Evolutionary conservation across 2,888 invertebrate genomes (phyloP).

Genomic region (Hypomecis atomaria): DNA sequence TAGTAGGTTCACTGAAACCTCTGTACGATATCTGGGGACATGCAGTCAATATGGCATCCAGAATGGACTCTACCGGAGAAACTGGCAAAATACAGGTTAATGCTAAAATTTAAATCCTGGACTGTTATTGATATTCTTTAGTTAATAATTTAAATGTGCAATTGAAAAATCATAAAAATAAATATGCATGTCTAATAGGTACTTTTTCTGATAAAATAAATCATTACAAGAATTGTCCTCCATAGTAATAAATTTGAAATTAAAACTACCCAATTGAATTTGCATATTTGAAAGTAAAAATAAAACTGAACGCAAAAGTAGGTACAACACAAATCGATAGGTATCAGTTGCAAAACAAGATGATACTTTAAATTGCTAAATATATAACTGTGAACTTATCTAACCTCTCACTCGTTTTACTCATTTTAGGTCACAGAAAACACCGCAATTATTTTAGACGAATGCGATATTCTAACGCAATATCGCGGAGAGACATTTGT

Average conservation of each 20-base stretch:
- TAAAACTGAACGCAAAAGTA: neutral
- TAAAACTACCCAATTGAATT: too few species aligned
- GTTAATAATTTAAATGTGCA: too few species aligned
- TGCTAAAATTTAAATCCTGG: neutral
- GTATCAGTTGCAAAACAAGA: too few species aligned
- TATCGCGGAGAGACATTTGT: conserved; percentile 89
- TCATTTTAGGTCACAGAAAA: conserved; percentile 86
- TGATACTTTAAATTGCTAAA: too few species aligned
- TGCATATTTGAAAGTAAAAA: neutral
- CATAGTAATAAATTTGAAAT: too few species aligned
- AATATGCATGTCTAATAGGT: too few species aligned
- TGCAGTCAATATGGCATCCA: conserved; percentile 97
- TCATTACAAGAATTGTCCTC: too few species aligned
- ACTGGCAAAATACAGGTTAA: conserved; percentile 90
- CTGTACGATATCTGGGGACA: conserved; percentile 99
- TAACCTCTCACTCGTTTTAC: neutral
- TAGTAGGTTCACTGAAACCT: conserved; percentile 97
- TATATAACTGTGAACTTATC: neutral
- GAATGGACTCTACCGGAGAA: conserved; percentile 97
- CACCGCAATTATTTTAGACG: conserved; percentile 88
- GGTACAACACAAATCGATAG: too few species aligned
- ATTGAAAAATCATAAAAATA: too few species aligned
- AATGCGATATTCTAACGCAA: conserved; percentile 88
- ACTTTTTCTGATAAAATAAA: too few species aligned
- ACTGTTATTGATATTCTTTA: too few species aligned